Conservation (phyloP, 1,140 invertebrate genomes). For the Bombus pyrosoma region DNA sequence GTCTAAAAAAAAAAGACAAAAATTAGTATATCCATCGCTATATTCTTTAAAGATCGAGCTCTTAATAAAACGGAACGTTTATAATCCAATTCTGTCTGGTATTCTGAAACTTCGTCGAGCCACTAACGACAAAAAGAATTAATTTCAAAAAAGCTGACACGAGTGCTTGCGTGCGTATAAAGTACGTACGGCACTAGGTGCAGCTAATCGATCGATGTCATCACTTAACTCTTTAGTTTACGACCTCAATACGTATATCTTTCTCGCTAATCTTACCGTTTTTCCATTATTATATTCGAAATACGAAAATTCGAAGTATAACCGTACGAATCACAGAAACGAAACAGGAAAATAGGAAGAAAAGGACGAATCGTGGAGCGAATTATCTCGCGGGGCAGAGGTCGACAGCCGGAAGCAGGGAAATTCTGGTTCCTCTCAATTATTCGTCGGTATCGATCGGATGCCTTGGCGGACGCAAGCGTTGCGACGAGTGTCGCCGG, state of each 20-base stretch:
- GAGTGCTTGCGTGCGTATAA: neutral
- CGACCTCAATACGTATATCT: too few species aligned
- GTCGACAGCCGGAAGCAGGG: neutral
- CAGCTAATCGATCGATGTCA: too few species aligned
- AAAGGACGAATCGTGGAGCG: neutral
- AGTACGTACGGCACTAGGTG: too few species aligned
- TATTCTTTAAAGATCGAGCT: neutral
- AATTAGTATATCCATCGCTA: neutral
- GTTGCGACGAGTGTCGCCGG: conserved; percentile 22
- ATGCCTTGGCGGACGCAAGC: conserved; percentile 39
- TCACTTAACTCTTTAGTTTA: too few species aligned
- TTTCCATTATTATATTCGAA: too few species aligned
- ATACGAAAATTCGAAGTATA: too few species aligned
- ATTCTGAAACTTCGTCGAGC: neutral
- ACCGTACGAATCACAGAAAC: neutral
- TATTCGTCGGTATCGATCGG: conserved; percentile 62
- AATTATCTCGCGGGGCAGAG: conserved; percentile 24
- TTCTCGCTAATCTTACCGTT: too few species aligned
- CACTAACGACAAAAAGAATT: neutral
- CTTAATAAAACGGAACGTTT: neutral
- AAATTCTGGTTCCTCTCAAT: conserved; percentile 59
- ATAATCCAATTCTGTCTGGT: neutral
- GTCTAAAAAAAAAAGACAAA: too few species aligned
- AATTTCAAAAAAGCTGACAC: neutral
- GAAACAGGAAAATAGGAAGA: neutral